Percentiles rank a stretch among this genome's conserved stretches.
phyloP scores from a whole-genome alignment of 2,888 invertebrate species.

The Ommatoiulus sabulosus region DNA sequence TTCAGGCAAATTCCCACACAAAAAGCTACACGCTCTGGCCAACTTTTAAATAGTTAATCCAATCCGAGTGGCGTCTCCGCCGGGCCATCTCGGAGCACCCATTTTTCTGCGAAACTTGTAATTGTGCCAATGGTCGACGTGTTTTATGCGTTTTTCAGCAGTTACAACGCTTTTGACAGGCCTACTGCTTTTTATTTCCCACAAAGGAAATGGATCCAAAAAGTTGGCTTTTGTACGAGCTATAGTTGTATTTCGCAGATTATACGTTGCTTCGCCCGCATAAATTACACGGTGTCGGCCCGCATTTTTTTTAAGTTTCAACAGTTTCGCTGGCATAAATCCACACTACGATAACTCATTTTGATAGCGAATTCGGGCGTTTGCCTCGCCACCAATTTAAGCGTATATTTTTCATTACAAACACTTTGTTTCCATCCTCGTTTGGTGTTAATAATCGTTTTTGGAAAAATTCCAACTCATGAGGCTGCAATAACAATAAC shows the following conservation, averaged over 20 bases:
- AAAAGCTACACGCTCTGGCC: neutral
- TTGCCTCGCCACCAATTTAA: neutral
- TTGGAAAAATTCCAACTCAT: slow-evolving; percentile 1
- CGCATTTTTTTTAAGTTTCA: neutral
- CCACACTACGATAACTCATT: neutral
- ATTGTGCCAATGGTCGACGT: neutral
- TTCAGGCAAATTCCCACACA: neutral
- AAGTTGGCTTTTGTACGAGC: neutral
- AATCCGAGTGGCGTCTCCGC: neutral
- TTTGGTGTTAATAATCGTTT: neutral
- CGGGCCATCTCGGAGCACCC: neutral
- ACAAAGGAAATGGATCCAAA: neutral
- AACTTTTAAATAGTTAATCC: slow-evolving; percentile 16
- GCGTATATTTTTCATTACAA: neutral
- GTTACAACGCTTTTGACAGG: slow-evolving; percentile 9
- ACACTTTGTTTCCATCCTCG: neutral
- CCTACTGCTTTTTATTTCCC: slow-evolving; percentile 9
- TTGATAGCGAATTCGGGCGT: neutral
- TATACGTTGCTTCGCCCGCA: neutral
- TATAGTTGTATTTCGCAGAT: neutral
- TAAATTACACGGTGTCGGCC: neutral
- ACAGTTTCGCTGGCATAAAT: neutral
- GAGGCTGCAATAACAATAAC: neutral
- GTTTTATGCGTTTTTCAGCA: slow-evolving; percentile 18
- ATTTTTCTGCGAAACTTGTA: neutral